These are phyloP conservation scores for Potamilus streckersoni DNA, from an alignment of 1,140 invertebrate species.

Conservation along the genomic window DNA sequence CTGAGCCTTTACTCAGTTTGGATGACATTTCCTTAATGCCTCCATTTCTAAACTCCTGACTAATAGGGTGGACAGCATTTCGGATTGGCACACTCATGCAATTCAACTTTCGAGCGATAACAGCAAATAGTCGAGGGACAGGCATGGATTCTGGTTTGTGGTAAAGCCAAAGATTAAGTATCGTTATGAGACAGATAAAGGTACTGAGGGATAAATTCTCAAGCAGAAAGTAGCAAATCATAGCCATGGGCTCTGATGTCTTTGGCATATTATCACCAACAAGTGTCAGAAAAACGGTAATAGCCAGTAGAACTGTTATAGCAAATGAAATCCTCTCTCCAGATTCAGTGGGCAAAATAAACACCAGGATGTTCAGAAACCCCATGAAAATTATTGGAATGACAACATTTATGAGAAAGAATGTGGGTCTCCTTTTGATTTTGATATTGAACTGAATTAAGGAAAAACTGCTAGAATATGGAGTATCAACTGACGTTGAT, in stretches of 20 bases:
- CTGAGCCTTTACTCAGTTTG: not conserved
- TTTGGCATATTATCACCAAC: slow-evolving; percentile 73
- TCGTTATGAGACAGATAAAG: slow-evolving; percentile 17
- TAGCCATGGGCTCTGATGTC: slow-evolving; percentile 62
- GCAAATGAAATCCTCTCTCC: slow-evolving; percentile 73
- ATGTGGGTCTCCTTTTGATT: slow-evolving; percentile 41
- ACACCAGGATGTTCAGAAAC: slow-evolving; percentile 70
- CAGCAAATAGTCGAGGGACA: slow-evolving; percentile 1
- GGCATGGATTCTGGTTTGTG: slow-evolving; percentile 1
- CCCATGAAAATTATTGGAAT: slow-evolving; percentile 73
- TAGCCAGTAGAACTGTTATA: slow-evolving; percentile 72
- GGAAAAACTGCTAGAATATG: not conserved
- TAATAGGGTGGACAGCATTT: too few species aligned
- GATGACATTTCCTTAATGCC: too few species aligned
- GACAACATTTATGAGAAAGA: slow-evolving; percentile 71
- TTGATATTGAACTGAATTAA: slow-evolving; percentile 37
- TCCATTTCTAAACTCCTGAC: not conserved
- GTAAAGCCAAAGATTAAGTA: slow-evolving; percentile 21
- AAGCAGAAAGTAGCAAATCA: slow-evolving; percentile 25
- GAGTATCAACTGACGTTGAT: not conserved
- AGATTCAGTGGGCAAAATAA: slow-evolving; percentile 71
- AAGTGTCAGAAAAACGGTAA: slow-evolving; percentile 72
- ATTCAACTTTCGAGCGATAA: not conserved
- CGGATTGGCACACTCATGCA: not conserved
- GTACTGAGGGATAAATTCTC: slow-evolving; percentile 21